Evolutionary conservation across 2,113 vertebrate species (phyloP).

Genomic region (Microtus oregoni): DNA sequence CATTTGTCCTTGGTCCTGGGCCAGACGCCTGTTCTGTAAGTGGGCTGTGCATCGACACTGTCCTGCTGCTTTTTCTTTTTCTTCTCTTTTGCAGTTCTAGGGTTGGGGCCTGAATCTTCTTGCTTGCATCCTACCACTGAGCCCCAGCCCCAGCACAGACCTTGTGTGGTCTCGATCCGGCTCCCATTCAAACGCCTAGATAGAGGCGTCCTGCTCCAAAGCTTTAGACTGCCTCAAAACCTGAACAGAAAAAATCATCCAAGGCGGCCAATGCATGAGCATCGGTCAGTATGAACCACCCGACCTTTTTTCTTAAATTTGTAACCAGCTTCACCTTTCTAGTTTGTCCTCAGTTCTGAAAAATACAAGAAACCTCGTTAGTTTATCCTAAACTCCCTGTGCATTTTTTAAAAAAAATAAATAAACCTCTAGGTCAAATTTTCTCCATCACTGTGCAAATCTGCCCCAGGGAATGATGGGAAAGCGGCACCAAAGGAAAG

Average conservation of each 20-base stretch:
- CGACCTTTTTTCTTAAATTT: background rate
- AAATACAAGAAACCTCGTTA: background rate
- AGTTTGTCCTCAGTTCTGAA: background rate
- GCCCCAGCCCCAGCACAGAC: background rate
- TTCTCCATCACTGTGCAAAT: background rate
- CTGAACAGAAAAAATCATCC: background rate
- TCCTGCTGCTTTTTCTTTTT: background rate
- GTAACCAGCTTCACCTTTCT: background rate
- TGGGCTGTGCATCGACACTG: background rate
- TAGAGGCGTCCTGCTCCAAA: background rate
- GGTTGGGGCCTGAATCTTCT: background rate
- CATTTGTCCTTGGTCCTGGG: background rate
- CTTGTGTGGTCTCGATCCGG: no score
- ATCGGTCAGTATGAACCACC: background rate
- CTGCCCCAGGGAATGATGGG: no score
- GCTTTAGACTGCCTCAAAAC: background rate
- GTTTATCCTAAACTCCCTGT: background rate
- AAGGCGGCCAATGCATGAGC: background rate
- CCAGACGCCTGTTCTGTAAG: background rate
- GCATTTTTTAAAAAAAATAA: no score
- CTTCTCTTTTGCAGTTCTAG: background rate
- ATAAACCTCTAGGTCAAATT: background rate
- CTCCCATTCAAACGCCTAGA: background rate
- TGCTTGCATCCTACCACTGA: background rate
- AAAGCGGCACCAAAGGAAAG: background rate